Percentiles rank a stretch among this genome's conserved stretches.
Conservation (phyloP, 2,888 invertebrate species). For the Lasius fuliginosus region DNA sequence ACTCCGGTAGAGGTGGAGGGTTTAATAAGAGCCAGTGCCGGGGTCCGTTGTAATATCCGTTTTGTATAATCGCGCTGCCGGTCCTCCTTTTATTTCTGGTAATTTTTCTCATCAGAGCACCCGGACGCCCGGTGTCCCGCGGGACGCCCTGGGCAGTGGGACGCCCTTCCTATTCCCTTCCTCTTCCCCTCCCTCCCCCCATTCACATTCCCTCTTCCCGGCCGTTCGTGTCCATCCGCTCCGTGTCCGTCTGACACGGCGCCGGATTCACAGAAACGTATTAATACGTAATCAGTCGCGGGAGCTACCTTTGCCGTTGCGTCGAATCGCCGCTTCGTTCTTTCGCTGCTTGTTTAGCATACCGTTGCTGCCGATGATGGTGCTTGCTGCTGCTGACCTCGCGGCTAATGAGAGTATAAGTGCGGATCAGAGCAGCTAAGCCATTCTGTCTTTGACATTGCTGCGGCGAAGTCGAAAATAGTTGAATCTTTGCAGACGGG, state of each 20-base stretch:
- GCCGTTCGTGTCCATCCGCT: constrained; percentile 67
- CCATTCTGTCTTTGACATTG: constrained; percentile 32
- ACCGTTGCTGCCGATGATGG: constrained; percentile 64
- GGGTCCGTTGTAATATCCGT: constrained; percentile 78
- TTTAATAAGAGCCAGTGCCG: constrained; percentile 77
- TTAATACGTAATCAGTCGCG: constrained; percentile 83
- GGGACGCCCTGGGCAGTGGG: constrained; percentile 81
- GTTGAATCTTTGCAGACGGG: constrained; percentile 2
- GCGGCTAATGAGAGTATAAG: constrained; percentile 68
- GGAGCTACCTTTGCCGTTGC: constrained; percentile 75
- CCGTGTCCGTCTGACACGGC: constrained; percentile 78
- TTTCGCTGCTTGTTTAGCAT: constrained; percentile 71
- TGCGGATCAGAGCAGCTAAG: constrained; percentile 36
- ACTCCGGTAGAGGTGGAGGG: constrained; percentile 66
- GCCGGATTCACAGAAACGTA: constrained; percentile 82
- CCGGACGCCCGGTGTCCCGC: constrained; percentile 77
- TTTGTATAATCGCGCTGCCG: constrained; percentile 79
- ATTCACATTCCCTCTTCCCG: constrained; percentile 49
- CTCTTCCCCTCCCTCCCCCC: not conserved
- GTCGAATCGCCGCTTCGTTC: constrained; percentile 65
- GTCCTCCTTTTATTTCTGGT: constrained; percentile 80
- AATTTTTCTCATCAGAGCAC: constrained; percentile 82
- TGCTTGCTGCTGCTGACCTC: constrained; percentile 46
- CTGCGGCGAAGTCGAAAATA: not conserved
- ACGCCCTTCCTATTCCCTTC: constrained; percentile 58